Evolutionary conservation across 2,113 vertebrate species (phyloP), one percentile per base, ranked within the genome.

Genomic region (Pyrgilauda ruficollis): DNA sequence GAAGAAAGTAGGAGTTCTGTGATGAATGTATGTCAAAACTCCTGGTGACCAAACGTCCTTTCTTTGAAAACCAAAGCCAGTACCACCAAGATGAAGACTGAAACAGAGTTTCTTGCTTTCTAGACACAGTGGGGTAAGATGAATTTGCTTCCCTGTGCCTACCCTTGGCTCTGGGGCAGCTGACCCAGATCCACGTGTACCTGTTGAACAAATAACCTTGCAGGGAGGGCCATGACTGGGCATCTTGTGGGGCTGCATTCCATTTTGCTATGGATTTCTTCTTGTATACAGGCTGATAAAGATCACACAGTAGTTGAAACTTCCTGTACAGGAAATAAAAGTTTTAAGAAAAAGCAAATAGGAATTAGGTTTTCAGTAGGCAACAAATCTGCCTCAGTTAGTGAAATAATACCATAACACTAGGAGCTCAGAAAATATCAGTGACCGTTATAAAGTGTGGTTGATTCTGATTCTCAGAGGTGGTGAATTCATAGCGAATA

Each of bases 161-260:
- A 3, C 28, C 15, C 50, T 63, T 27, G 19, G n/a, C 41, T 49
- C 28, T 78, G 74, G 41, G 4, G 22, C 8, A 11, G 17, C 59
- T 61, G 44, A 39, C 26, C 49, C 21, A 61, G 53, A 47, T 15
- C 28, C 22, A 10, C 0, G 0, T 3, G 2, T n/a, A 2, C 10
- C 33, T 31, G 31, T 53, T 1, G 11, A 70, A n/a, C 33, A 75
- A 84, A 64, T 0, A 31, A 24, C 30, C 7, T 3, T 28, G 35
- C 62, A 75, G 59, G 59, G 18, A 84, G 46, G 70, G 41, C 24
- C 1, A 4, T 73, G 41, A 30, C 0, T 2, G 49, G 43, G 31
- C 2, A 1, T n/a, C 62, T 79, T 0, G 0, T 63, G 33, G 39
- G 53, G 43, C 46, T 79, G 23, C 74, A 30, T 85, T 84, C 49